phyloP scores from a whole-genome alignment of 2,113 vertebrate genomes.

The Pelusios castaneus region DNA sequence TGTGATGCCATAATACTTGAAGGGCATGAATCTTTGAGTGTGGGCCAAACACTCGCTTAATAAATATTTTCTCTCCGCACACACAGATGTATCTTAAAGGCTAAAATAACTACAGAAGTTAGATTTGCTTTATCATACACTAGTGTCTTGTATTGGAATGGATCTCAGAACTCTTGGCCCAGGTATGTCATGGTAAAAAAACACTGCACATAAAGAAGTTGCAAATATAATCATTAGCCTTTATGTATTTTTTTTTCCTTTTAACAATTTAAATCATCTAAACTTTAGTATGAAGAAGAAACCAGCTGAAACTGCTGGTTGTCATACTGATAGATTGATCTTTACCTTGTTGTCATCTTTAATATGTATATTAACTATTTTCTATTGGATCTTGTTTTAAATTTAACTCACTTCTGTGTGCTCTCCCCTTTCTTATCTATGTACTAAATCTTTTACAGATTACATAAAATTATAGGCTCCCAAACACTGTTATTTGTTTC shows the following conservation, averaged over 20 bases:
- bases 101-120: conserved; percentile 33
- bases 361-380: conserved; percentile 32
- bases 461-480: conserved; percentile 32
- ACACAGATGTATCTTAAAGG: background rate
- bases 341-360: conserved; percentile 24
- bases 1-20: background rate
- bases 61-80: background rate
- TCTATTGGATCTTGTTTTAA: conserved; percentile 17
- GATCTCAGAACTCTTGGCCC: conserved; percentile 62
- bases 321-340: conserved; percentile 15
- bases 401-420: background rate
- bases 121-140: conserved; percentile 57
- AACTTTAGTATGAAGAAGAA: conserved; percentile 10
- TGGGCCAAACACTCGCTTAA: conserved; percentile 2
- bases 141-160: conserved; percentile 57
- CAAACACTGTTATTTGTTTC: background rate
- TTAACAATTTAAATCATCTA: conserved; percentile 24
- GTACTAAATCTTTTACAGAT: background rate
- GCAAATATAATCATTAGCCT: conserved; percentile 70
- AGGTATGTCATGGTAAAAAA: conserved; percentile 65
- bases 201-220: conserved; percentile 25
- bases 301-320: conserved; percentile 34
- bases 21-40: background rate
- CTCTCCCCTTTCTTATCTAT: background rate
- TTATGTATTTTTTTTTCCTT: conserved; percentile 30